Base-by-base conservation (phyloP, 2,888 invertebrate genomes). In the Melanchra persicariae region DNA sequence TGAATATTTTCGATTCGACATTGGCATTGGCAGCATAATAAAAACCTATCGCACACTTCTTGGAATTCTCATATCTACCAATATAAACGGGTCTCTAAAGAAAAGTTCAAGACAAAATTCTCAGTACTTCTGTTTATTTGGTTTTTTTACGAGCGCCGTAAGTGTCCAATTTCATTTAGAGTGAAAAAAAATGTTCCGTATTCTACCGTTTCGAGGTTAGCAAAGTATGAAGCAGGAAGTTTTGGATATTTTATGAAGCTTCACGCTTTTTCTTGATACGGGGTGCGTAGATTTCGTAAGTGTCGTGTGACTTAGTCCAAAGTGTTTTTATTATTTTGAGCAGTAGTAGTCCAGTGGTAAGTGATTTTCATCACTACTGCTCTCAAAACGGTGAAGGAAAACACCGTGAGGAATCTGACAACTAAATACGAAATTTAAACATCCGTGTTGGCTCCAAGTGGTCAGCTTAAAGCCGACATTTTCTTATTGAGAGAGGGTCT, bases 121-220 rank as follows among this genome's bases (percentile, higher is more conserved):
- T 59, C 26, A 55, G 74, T 70, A 70, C 77, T 78, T 52, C 62
- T 64, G 76, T 77, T 82, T 73, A 81, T 83, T 82, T 77, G 77
- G 62, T 65, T 79, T 79, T 77, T 83, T 83, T 83, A 79, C 64
- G 77, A 73, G 66, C 47, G 47, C 61, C 61, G 60, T 73, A 77
- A 83, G 74, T 73, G 74, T 82, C 65, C 77, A 79, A 83, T 83
- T 83, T 83, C 74, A 74, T 81, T 83, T 66, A 64, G 58, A 72
- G 54, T 69, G 54, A 63, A 74, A 81, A 79, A 80, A 73, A 74
- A 70, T 64, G n/a, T 66, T 77, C 7, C 70, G 24, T 62, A 45
- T 62, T 69, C 55, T 22, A 65, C 61, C n/a, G 49, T 68, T 80
- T 30, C 17, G 55, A 62, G 58, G 67, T 81, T 61, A n/a, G 52